Conservation (phyloP, 2,888 invertebrate genomes). For the Fragum fragum region DNA sequence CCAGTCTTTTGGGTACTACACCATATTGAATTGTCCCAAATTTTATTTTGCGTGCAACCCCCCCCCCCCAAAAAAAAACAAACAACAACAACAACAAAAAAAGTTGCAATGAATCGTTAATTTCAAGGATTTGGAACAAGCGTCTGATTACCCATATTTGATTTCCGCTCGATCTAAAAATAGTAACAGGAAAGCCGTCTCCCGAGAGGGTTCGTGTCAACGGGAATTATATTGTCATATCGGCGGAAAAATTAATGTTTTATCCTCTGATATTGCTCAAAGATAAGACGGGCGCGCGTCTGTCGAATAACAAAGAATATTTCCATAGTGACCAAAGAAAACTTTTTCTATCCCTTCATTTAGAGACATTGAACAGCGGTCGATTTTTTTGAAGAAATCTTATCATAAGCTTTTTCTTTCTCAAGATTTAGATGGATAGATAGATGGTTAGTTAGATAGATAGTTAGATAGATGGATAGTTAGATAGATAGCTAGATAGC, state of each 20-base stretch:
- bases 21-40: too few species aligned
- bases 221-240: slow-evolving; percentile 32
- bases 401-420: too few species aligned
- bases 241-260: slow-evolving; percentile 26
- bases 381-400: too few species aligned
- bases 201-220: slow-evolving; percentile 17
- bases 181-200: slow-evolving; percentile 23
- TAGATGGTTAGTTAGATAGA: too few species aligned
- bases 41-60: too few species aligned
- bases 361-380: background rate
- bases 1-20: too few species aligned
- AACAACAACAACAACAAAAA: too few species aligned
- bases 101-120: too few species aligned
- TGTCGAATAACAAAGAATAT: slow-evolving; percentile 20
- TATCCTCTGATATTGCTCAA: slow-evolving; percentile 14
- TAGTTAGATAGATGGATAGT: too few species aligned
- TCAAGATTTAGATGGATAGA: too few species aligned
- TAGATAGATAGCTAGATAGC: too few species aligned
- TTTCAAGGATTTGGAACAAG: slow-evolving; percentile 1
- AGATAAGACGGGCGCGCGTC: slow-evolving; percentile 24
- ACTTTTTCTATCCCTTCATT: background rate
- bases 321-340: slow-evolving; percentile 22
- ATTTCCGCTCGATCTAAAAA: slow-evolving; percentile 9
- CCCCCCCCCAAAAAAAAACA: too few species aligned
- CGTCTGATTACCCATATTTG: background rate